These are phyloP conservation scores for Synaphobranchus kaupii DNA, from an alignment of 2,797 vertebrate genomes.

Conservation along the genomic window DNA sequence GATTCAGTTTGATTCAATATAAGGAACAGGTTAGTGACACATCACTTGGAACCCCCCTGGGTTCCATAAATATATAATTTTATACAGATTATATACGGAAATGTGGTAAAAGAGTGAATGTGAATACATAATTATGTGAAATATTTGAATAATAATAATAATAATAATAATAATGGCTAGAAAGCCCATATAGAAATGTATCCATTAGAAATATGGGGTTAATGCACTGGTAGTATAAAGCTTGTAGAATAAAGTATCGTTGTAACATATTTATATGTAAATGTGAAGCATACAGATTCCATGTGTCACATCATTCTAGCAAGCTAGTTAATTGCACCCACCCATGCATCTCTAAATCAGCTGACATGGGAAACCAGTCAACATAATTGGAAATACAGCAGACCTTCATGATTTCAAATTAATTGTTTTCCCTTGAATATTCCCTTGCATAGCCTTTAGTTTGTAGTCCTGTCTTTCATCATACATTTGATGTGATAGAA, in stretches of 20 bases:
- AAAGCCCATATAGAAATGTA: no score
- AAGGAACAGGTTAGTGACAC: no score
- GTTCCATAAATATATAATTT: no score
- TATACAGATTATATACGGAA: no score
- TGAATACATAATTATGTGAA: no score
- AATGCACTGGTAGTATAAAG: no score
- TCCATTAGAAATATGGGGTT: no score
- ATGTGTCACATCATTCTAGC: background rate
- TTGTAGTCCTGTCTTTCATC: background rate
- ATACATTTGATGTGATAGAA: background rate
- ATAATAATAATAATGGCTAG: no score
- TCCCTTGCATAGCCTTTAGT: background rate
- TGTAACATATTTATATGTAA: background rate
- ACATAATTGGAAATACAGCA: slow-evolving; percentile 4
- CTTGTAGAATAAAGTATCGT: background rate
- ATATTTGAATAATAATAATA: no score
- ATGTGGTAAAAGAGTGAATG: no score
- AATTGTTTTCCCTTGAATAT: background rate
- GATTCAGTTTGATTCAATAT: no score
- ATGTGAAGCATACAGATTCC: background rate
- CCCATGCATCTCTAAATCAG: background rate
- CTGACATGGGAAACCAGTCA: background rate
- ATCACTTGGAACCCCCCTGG: no score
- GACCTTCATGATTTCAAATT: background rate
- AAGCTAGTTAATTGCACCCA: background rate